Base-by-base conservation (phyloP, 2,888 invertebrate genomes). In the Melinaea menophilus region DNA sequence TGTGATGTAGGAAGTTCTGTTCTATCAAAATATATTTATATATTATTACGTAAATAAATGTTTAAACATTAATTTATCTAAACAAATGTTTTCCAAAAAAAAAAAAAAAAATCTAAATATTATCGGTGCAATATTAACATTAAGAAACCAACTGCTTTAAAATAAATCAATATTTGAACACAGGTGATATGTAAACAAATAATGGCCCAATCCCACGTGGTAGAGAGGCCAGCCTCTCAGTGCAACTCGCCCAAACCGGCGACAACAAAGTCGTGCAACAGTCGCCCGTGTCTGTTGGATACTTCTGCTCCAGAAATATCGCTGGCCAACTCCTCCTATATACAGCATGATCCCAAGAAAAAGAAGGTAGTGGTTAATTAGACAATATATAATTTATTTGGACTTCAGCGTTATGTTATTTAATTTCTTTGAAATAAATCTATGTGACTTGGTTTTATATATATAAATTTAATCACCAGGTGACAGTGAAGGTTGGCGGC, bases 121-220 rank as follows among this genome's bases (percentile, higher is more conserved):
- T 22, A 1, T 22, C 1, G 22, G 22, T 47, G 33, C 3, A 51
- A 56, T 13, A 35, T 34, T 12, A 12, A 46, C 48, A 31, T 41
- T 33, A n/a, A n/a, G n/a, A 55, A 2, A 11, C 33, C 33, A 11
- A n/a, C 34, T 33, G 37, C 34, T 12, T 57, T 60, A 58, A 48
- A 34, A 9, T 33, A 59, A 51, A 5, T 57, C 41, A 37, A 4
- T 46, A 54, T 46, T 59, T 37, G 12, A 1, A 33, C 22, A 5
- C 82, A 93, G 88, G 94, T 94, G 68, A 94, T 94, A 71, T 99
- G 99, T 84, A 97, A 97, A 79, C 97, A 98, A 87, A 94, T 96
- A 68, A 96, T 97, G 94, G 96, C 97, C 0, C 96, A 97, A 79
- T 97, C 97, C n/a, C 96, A 96, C 80, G 95, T 95, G 72, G 95